Evolutionary conservation across 2,888 invertebrate species (phyloP), one percentile per base, ranked within the genome.

Genomic region (Cheiracanthium punctorium): DNA sequence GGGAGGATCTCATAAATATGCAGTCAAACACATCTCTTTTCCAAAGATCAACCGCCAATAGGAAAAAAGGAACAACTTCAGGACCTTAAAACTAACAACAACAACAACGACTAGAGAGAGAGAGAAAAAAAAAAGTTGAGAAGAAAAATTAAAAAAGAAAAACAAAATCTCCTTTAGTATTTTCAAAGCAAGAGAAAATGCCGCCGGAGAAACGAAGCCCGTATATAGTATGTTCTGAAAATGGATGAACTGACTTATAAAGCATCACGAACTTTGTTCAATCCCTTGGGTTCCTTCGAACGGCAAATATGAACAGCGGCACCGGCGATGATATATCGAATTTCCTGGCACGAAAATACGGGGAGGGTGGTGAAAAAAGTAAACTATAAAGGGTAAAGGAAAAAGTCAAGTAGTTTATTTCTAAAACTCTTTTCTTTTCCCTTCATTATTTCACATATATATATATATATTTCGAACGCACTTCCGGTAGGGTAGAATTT

Each of bases 191-290:
- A 17, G 24, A 24, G 69, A 69, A 69, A 69, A 69, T 33, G 69
- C 69, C 12, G 69, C 37, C 12, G 14, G 24, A 69, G 37, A 24
- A 32, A 24, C 33, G 33, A 20, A 20, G 17, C 33, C 20, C 33
- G n/a, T n/a, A n/a, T n/a, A 69, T 33, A 33, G 37, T n/a, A 37
- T 69, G 37, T 37, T 69, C 69, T 69, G 69, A 69, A 69, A 69
- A 69, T 69, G 69, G 69, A 69, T 69, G 69, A 69, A 37, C n/a
- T 29, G 69, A 69, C 69, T 69, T 69, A 69, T 69, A 69, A 32
- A 33, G 69, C 69, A 69, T 69, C 69, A 69, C 69, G 69, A 69
- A 69, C 69, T 69, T 69, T 69, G 37, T 32, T 69, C 69, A 33
- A 58, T 69, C 69, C 69, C 69, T 10, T n/a, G 37, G 69, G 69